Evolutionary conservation across 2,888 invertebrate species (phyloP).

Genomic region (Caenorhabditis sp.): DNA sequence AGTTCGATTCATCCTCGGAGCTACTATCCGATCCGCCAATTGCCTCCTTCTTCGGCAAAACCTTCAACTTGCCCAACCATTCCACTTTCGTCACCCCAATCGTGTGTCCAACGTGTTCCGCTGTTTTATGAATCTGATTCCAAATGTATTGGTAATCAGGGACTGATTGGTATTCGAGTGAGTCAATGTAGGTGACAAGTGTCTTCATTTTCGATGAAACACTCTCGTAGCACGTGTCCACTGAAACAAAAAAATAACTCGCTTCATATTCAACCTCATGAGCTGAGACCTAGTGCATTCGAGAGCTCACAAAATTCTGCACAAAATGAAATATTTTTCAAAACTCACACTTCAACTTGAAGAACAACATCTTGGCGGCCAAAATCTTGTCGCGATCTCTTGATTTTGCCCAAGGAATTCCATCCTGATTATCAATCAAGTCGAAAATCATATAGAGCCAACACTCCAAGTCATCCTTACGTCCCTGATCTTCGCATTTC

Average conservation of each 20-base stretch:
- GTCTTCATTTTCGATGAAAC: slow-evolving; percentile 13
- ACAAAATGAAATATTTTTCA: too few relatives aligned
- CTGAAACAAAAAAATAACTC: too few relatives aligned
- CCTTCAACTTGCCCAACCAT: slow-evolving; percentile 28
- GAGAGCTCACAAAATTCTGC: too few relatives aligned
- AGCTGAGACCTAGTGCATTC: too few relatives aligned
- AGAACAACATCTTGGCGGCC: slow-evolving; percentile 12
- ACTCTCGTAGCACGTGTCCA: not conserved
- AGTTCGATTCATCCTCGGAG: not conserved
- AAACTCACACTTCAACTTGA: slow-evolving; percentile 15
- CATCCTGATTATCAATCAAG: slow-evolving; percentile 32
- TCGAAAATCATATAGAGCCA: slow-evolving; percentile 40
- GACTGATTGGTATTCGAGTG: slow-evolving; percentile 18
- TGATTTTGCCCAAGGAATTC: slow-evolving; percentile 33
- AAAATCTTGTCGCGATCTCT: slow-evolving; percentile 19
- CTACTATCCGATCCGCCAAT: not conserved
- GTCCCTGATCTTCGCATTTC: slow-evolving; percentile 22
- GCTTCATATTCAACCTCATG: too few relatives aligned
- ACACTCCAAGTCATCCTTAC: slow-evolving; percentile 36
- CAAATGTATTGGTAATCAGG: slow-evolving; percentile 18
- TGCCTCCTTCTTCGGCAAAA: not conserved
- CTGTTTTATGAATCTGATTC: not conserved
- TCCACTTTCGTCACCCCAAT: slow-evolving; percentile 4
- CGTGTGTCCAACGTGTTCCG: not conserved
- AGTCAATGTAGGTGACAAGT: slow-evolving; percentile 12